phyloP scores from a whole-genome alignment of 2,797 vertebrate species.

The Gorsachius magnificus region DNA sequence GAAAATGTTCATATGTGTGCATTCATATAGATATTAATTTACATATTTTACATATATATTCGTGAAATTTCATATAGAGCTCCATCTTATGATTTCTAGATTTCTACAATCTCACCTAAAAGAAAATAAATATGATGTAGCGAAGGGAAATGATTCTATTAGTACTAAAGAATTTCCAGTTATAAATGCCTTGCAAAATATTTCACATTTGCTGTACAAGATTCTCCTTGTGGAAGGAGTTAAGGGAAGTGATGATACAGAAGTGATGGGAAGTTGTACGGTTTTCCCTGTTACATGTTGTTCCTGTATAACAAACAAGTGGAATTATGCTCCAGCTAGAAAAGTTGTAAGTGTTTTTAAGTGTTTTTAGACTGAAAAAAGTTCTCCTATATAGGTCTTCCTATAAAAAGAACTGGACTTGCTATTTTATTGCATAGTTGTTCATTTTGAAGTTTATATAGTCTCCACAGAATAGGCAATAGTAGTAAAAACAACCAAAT shows the following conservation, averaged over 20 bases:
- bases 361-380: background rate
- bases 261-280: background rate
- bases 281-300: background rate
- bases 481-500: slow-evolving; percentile 26
- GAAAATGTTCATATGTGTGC: background rate
- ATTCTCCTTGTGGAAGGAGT: background rate
- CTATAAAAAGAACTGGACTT: background rate
- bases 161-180: background rate
- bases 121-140: background rate
- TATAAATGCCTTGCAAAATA: background rate
- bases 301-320: background rate
- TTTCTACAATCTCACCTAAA: background rate
- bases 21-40: too few relatives aligned
- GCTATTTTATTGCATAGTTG: background rate
- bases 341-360: background rate
- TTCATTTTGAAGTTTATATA: slow-evolving; percentile 12
- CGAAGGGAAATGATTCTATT: background rate
- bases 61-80: background rate
- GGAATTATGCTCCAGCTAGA: background rate
- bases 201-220: background rate
- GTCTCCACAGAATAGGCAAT: background rate
- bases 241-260: background rate
- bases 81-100: background rate
- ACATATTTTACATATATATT: background rate
- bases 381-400: background rate